Conservation (phyloP, 2,888 invertebrate genomes). For the Escarpia spicata region DNA sequence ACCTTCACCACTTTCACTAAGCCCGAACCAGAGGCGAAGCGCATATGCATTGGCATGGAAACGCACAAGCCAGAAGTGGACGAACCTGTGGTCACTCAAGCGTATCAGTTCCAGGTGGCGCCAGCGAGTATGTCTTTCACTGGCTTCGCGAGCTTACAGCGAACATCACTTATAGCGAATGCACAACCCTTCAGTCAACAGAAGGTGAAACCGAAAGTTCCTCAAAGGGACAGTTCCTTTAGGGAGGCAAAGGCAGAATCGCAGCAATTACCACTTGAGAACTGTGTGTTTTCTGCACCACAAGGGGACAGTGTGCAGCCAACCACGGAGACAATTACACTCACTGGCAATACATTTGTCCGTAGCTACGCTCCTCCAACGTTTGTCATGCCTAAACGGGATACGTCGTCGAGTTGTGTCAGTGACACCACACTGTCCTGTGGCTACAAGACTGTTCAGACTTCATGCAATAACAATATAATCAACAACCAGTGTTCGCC, state of each 20-base stretch:
- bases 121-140: neutral
- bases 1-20: neutral
- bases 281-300: neutral
- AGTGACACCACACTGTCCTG: neutral
- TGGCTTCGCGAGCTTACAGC: neutral
- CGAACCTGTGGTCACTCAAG: neutral
- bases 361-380: neutral
- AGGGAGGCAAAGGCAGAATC: neutral
- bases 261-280: neutral
- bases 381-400: neutral
- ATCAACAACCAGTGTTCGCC: neutral
- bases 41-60: neutral
- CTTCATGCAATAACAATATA: neutral
- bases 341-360: neutral
- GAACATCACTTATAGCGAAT: neutral
- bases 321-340: neutral
- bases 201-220: neutral
- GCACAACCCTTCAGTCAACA: neutral
- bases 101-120: conserved; percentile 9
- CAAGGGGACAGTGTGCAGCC: neutral
- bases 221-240: neutral
- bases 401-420: neutral
- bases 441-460: neutral
- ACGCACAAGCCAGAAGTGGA: neutral
- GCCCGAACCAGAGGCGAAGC: neutral